Percentiles rank a stretch among this genome's conserved stretches.
phyloP scores from a whole-genome alignment of 1,140 invertebrate species.

The Meloidogyne chitwoodi region DNA sequence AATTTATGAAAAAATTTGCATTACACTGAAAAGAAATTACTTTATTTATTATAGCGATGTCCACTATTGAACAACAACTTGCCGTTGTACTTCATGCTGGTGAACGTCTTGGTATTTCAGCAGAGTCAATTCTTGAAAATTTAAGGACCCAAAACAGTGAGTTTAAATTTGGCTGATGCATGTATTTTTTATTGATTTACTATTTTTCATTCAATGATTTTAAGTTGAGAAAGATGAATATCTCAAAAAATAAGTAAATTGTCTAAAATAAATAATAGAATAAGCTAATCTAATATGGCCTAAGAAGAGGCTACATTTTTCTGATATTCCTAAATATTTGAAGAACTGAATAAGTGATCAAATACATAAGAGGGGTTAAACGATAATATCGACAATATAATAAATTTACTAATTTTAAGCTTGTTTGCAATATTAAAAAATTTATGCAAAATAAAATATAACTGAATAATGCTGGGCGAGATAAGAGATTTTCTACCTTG shows the following conservation, averaged over 20 bases:
- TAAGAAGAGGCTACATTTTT: too few relatives aligned
- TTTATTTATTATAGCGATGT: conserved; percentile 29
- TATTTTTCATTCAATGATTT: not conserved
- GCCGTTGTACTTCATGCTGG: conserved; percentile 36
- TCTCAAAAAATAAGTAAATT: too few relatives aligned
- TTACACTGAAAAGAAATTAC: too few relatives aligned
- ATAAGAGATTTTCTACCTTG: not conserved
- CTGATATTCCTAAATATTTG: too few relatives aligned
- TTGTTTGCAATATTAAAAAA: too few relatives aligned
- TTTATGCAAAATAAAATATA: not conserved
- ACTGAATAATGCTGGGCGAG: not conserved
- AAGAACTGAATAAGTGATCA: too few relatives aligned
- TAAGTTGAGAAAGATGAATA: too few relatives aligned
- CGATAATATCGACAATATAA: too few relatives aligned
- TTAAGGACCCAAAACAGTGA: conserved; percentile 35
- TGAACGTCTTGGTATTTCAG: conserved; percentile 34
- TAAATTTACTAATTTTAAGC: too few relatives aligned
- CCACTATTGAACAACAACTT: conserved; percentile 41
- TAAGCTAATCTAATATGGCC: too few relatives aligned
- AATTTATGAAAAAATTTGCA: not conserved
- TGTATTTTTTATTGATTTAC: not conserved
- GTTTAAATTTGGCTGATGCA: not conserved
- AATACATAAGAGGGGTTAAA: too few relatives aligned
- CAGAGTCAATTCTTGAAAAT: conserved; percentile 39
- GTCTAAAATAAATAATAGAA: too few relatives aligned